Evolutionary conservation across 2,797 vertebrate genomes (phyloP).

Genomic region (Lacerta agilis): DNA sequence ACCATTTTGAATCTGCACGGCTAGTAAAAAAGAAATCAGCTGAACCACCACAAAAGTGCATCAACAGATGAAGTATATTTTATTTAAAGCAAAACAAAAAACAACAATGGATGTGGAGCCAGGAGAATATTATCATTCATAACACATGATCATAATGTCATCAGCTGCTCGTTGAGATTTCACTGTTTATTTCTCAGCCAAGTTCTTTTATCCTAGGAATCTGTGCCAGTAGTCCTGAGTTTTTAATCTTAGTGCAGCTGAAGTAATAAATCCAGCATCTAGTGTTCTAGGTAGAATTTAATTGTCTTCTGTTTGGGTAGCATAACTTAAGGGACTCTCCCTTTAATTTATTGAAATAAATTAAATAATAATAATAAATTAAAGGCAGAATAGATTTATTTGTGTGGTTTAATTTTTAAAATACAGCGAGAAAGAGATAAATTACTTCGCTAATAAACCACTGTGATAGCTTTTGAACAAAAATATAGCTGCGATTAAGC

Average conservation of each 20-base stretch:
- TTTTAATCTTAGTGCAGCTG: not conserved
- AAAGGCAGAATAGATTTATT: slow-evolving; percentile 24
- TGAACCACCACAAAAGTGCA: not conserved
- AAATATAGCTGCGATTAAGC: slow-evolving; percentile 26
- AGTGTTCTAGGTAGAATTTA: slow-evolving; percentile 14
- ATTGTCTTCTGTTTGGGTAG: not conserved
- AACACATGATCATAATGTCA: not conserved
- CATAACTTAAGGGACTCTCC: not conserved
- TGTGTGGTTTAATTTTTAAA: slow-evolving; percentile 35
- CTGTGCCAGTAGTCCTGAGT: slow-evolving; percentile 5
- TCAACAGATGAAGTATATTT: not conserved
- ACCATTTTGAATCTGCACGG: not conserved
- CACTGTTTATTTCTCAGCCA: slow-evolving; percentile 17
- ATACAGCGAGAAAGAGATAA: not conserved
- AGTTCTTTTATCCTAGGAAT: slow-evolving; percentile 12
- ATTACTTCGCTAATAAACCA: not conserved
- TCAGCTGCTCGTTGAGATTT: not conserved
- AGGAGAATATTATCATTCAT: not conserved
- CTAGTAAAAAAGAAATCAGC: not conserved
- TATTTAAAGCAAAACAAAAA: no score
- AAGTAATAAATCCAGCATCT: slow-evolving; percentile 40
- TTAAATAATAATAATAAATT: slow-evolving; percentile 26
- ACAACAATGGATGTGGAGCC: not conserved
- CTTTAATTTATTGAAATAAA: slow-evolving; percentile 30
- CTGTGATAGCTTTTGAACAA: slow-evolving; percentile 15